phyloP scores from a whole-genome alignment of 1,140 invertebrate species.

The Drosophila nebulosa region DNA sequence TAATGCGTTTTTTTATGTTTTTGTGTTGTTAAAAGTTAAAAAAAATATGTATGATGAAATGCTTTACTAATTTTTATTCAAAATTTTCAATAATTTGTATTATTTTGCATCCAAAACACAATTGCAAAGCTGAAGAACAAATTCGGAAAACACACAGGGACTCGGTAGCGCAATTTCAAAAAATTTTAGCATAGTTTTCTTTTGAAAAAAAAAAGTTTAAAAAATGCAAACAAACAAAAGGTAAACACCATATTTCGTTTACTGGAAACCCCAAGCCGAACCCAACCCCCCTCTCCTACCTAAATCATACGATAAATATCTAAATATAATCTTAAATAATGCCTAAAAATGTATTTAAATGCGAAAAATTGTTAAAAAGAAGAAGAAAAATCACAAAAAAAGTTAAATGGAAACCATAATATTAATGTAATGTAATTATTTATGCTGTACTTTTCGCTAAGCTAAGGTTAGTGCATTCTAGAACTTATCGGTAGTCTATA shows the following conservation, averaged over 20 bases:
- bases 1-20: constrained; percentile 27
- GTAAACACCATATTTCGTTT: constrained; percentile 3
- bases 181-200: constrained; percentile 40
- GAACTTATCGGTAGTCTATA: constrained; percentile 69
- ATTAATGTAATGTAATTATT: constrained; percentile 77
- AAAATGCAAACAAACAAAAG: constrained; percentile 13
- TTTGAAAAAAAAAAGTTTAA: not conserved
- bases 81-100: constrained; percentile 37
- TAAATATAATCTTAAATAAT: not conserved
- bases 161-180: constrained; percentile 39
- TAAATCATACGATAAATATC: not conserved
- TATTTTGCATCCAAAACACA: constrained; percentile 7
- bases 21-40: constrained; percentile 63
- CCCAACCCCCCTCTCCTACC: not conserved
- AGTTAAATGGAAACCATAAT: constrained; percentile 42
- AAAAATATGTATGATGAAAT: constrained; percentile 22
- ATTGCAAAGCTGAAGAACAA: constrained; percentile 50
- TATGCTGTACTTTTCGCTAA: constrained; percentile 79
- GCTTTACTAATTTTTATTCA: constrained; percentile 66
- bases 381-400: constrained; percentile 14
- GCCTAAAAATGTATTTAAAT: not conserved
- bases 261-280: not conserved
- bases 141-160: constrained; percentile 74
- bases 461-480: constrained; percentile 81
- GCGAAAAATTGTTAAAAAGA: not conserved